A percentile compares a stretch with the other conserved stretches of the same genome.
Evolutionary conservation across 2,113 vertebrate species (phyloP).

Genomic region (Speoplatyrhinus poulsoni): DNA sequence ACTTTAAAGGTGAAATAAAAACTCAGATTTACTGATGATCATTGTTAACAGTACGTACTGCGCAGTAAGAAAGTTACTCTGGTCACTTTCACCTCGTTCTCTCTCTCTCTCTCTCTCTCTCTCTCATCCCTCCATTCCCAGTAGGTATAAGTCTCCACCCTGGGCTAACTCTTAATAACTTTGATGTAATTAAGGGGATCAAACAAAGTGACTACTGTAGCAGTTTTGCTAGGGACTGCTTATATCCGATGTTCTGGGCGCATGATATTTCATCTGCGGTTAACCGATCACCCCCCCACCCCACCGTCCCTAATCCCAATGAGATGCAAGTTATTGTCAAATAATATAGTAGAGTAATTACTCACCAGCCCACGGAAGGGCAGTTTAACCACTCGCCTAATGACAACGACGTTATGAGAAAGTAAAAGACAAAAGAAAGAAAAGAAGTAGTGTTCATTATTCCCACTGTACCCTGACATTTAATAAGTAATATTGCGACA

Average conservation of each 20-base stretch:
- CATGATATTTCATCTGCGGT: not conserved
- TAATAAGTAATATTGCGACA: slow-evolving; percentile 61
- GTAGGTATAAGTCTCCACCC: too few relatives aligned
- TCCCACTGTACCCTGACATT: slow-evolving; percentile 33
- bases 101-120: not conserved
- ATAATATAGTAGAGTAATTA: slow-evolving; percentile 46
- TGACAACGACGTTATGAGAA: slow-evolving; percentile 54
- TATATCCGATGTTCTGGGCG: slow-evolving; percentile 1
- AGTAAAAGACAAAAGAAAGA: not conserved
- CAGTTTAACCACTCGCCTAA: slow-evolving; percentile 44
- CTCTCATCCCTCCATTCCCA: slow-evolving; percentile 10
- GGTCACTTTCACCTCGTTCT: not conserved
- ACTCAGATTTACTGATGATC: not conserved
- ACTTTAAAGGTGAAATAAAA: too few relatives aligned
- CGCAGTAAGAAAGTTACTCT: not conserved
- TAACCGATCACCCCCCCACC: not conserved
- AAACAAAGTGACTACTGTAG: slow-evolving; percentile 7
- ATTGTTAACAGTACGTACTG: not conserved
- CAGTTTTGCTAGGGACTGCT: slow-evolving; percentile 4
- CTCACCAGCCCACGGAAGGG: slow-evolving; percentile 29
- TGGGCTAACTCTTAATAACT: not conserved
- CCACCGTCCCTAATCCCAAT: not conserved
- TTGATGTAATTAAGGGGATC: not conserved
- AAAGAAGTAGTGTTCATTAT: slow-evolving; percentile 5
- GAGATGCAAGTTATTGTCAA: slow-evolving; percentile 52